Conservation (phyloP, 1,140 invertebrate species). For the Aphaenogaster rudis region DNA sequence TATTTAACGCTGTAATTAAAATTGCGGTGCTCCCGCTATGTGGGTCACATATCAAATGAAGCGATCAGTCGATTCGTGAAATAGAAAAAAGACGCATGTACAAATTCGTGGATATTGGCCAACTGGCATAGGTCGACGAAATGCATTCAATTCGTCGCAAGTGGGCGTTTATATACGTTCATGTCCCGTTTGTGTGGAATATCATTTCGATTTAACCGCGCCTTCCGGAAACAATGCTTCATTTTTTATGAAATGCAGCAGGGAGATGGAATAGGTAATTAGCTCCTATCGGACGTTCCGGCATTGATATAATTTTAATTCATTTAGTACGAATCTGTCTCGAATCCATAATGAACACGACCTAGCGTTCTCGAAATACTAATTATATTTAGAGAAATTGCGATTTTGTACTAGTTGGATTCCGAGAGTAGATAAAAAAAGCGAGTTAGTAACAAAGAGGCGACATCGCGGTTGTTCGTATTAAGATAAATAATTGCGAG, state of each 20-base stretch:
- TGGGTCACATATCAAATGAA: slow-evolving; percentile 49
- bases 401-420: background rate
- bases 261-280: slow-evolving; percentile 11
- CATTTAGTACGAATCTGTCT: background rate
- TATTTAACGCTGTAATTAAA: slow-evolving; percentile 44
- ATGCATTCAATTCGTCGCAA: background rate
- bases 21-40: slow-evolving; percentile 6
- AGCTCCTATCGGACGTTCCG: background rate
- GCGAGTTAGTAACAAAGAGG: background rate
- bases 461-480: background rate
- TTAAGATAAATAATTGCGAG: slow-evolving; percentile 30
- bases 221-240: slow-evolving; percentile 12
- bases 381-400: slow-evolving; percentile 8
- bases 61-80: slow-evolving; percentile 17
- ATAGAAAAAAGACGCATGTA: slow-evolving; percentile 22
- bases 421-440: background rate
- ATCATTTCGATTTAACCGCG: slow-evolving; percentile 35
- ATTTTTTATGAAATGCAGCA: slow-evolving; percentile 8
- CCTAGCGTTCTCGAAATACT: background rate
- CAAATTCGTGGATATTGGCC: slow-evolving; percentile 49
- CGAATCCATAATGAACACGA: background rate
- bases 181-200: slow-evolving; percentile 9
- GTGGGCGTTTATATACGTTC: slow-evolving; percentile 31
- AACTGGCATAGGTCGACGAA: slow-evolving; percentile 26
- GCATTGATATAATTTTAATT: slow-evolving; percentile 15